phyloP scores from a whole-genome alignment of 2,797 vertebrate genomes.

The Spinus pinus region DNA sequence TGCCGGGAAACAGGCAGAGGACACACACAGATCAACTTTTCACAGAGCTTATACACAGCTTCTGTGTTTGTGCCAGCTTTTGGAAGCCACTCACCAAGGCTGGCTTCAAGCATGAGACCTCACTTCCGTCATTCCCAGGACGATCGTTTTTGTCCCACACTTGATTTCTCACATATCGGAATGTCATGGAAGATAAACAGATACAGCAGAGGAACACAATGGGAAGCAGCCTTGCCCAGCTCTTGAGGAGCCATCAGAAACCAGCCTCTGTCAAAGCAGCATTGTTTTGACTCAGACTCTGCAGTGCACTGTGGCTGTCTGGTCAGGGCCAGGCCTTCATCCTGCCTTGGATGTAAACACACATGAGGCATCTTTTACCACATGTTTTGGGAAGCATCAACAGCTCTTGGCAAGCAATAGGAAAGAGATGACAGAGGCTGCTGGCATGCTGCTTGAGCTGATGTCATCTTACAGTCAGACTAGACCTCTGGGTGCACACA shows the following conservation, averaged over 20 bases:
- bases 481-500: neutral
- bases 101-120: neutral
- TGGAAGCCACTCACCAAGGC: neutral
- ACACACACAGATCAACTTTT: neutral
- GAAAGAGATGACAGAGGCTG: conserved; percentile 15
- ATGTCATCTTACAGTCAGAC: conserved; percentile 19
- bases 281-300: neutral
- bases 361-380: conserved; percentile 8
- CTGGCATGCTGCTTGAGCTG: conserved; percentile 33
- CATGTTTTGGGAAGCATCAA: conserved; percentile 31
- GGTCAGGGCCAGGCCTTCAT: neutral
- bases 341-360: conserved; percentile 22
- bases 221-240: neutral
- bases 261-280: neutral
- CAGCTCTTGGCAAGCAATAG: conserved; percentile 35
- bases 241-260: neutral
- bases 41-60: neutral
- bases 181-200: neutral
- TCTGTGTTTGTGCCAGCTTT: neutral
- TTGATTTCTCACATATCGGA: neutral
- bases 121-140: neutral
- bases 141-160: neutral
- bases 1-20: neutral
- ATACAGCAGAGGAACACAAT: neutral
- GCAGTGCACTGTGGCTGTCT: neutral